These are phyloP conservation scores for Huso huso DNA, from an alignment of 2,797 vertebrate genomes.

Conservation along the genomic window DNA sequence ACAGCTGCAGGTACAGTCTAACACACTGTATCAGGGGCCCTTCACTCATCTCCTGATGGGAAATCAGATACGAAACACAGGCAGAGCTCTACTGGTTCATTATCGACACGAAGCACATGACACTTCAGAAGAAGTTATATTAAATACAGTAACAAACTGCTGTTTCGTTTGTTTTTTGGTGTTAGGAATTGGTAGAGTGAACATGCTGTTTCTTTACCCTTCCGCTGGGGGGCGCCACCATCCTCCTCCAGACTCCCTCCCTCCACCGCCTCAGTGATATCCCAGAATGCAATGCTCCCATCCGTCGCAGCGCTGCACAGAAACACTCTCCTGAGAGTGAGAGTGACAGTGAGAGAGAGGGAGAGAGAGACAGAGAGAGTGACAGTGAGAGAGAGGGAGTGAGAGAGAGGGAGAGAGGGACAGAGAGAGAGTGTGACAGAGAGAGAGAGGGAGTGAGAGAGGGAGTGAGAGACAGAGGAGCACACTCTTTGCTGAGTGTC, in stretches of 20 bases:
- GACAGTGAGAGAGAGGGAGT: no score
- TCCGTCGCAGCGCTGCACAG: constrained; percentile 86
- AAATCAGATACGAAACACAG: no score
- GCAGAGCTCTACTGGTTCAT: no score
- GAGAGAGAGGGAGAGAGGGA: no score
- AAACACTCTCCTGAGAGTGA: constrained; percentile 55
- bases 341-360: neutral
- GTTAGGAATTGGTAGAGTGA: no score
- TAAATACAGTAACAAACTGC: no score
- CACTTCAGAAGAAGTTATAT: no score
- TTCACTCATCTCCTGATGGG: no score
- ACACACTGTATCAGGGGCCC: neutral
- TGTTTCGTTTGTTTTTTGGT: no score
- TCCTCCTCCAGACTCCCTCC: neutral
- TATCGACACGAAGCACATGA: no score
- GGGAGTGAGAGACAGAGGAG: neutral
- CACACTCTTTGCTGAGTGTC: neutral
- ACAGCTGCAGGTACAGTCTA: neutral
- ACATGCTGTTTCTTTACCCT: constrained; percentile 36
- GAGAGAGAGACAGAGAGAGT: no score
- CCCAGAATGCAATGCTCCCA: constrained; percentile 78
- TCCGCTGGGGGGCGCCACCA: constrained; percentile 27
- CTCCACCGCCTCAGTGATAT: constrained; percentile 51
- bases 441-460: neutral
- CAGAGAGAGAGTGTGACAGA: neutral